Evolutionary conservation across 2,797 vertebrate genomes (phyloP), one percentile per base, ranked within the genome.

Genomic region (Lepidocolaptes lacrymiger): DNA sequence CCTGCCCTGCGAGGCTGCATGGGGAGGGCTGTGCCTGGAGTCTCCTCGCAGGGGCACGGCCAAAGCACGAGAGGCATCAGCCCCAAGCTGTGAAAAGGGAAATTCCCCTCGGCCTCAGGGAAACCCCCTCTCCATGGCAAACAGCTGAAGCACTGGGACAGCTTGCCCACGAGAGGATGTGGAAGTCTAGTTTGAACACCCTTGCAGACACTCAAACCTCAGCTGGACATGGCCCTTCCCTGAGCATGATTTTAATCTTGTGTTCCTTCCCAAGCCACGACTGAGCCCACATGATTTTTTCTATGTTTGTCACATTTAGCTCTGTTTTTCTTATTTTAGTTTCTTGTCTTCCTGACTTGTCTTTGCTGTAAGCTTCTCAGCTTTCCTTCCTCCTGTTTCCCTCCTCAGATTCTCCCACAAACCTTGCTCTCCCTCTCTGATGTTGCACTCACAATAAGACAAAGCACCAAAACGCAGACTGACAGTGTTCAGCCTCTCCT

Each of bases 1-100:
- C 52, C 54, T 39, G 15, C 1, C 0, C 28, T 7, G 2, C 1
- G 2, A 16, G 32, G 34, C 59, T 72, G 7, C 0, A 0, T 17
- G 10, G 54, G 43, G 30, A 51, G 13, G 26, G 27, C 48, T 67
- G 44, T 55, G 14, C 41, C 46, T 30, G 28, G n/a, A 24, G 30
- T 23, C 28, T 64, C 17, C 55, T 64, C 44, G 46, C 36, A 66
- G 12, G 6, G 17, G 6, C 19, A 46, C 36, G 34, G 67, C 19
- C 7, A 4, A 48, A 66, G 59, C 30, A 39, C 12, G 27, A 67
- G 41, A 41, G 26, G 7, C 11, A 30, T 24, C 39, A 86, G 54
- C 17, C 66, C 41, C 46, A 69, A 27, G 36, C 13, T 63, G 19
- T 10, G 12, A 48, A 55, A 75, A 66, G 67, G 39, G 48, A 67